Base-by-base conservation (phyloP, 2,113 vertebrate genomes). In the Cyanoderma ruficeps region DNA sequence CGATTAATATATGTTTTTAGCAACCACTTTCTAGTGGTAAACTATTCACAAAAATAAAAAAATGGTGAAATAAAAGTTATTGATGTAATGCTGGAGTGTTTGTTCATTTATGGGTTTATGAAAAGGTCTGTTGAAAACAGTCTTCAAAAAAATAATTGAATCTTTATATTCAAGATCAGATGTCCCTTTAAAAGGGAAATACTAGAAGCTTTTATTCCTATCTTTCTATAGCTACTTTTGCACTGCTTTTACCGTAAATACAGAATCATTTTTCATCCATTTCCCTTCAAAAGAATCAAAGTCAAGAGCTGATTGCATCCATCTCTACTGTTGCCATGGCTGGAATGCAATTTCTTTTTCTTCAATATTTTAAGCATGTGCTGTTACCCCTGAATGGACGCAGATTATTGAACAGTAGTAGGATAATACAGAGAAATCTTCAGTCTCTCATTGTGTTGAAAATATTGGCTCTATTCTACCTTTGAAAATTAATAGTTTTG, bases 401-500 rank as follows among this genome's bases (percentile, higher is more conserved):
- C 33, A 87, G n/a, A 57, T 92, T 92, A 65, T 55, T 89, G 74
- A 90, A 83, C 84, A 86, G 77, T 71, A 80, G 47, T 47, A 82
- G 71, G 63, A 74, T 94, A 69, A 74, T 96, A 37, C 70, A 75
- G 53, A 71, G 56, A 83, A 83, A 82, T 90, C n/a, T 83, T 75
- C 20, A 37, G 0, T 90, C 39, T 92, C 37, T 83, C 49, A 20
- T 53, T 67, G 24, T 80, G 46, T 89, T 83, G 20, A 60, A 94
- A 91, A 85, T 61, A 21, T 11, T 64, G 17, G 9, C 60, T 53
- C 82, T 89, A 44, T 93, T 86, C 49, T 95, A 31, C 33, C 89
- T 95, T 93, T 64, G 74, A 79, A 86, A 70, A 72, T 64, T 21
- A 96, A 89, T 93, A 82, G 37, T 53, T 82, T 95, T 92, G 5